These are phyloP conservation scores for Liolophura sinensis DNA, from an alignment of 1,140 invertebrate genomes.

Conservation along the genomic window DNA sequence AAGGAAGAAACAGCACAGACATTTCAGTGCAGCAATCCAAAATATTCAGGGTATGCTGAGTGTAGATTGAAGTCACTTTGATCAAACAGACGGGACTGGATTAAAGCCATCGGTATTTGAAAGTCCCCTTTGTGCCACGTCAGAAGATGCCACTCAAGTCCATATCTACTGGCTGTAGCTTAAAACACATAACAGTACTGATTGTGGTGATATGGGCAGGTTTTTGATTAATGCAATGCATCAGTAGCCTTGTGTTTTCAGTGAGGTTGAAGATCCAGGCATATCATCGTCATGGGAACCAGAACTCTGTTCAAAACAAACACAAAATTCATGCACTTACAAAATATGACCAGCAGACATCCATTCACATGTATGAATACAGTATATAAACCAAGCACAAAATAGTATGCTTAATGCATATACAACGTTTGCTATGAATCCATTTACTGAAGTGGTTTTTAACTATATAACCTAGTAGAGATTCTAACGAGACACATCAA, in stretches of 20 bases:
- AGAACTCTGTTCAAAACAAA: slow-evolving; percentile 56
- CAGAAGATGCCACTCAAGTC: too few species aligned
- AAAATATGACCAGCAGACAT: neutral
- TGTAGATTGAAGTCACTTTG: too few species aligned
- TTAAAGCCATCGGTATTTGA: too few species aligned
- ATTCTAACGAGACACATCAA: too few species aligned
- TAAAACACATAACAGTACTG: too few species aligned
- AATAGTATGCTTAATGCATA: neutral
- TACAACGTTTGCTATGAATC: neutral
- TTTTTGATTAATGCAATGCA: neutral
- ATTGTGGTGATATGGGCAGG: too few species aligned
- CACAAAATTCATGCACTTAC: neutral
- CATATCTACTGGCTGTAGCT: too few species aligned
- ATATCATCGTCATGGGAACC: slow-evolving; percentile 69
- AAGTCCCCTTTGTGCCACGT: too few species aligned
- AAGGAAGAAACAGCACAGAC: too few species aligned
- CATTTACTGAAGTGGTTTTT: neutral
- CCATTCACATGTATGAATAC: neutral
- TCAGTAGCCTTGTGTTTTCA: slow-evolving; percentile 32
- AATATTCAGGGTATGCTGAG: too few species aligned
- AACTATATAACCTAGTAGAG: neutral
- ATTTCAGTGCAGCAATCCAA: too few species aligned
- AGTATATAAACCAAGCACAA: neutral
- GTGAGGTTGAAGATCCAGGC: slow-evolving; percentile 58
- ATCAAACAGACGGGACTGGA: too few species aligned